Evolutionary conservation across 2,797 vertebrate genomes (phyloP).

Genomic region (Todus mexicanus): DNA sequence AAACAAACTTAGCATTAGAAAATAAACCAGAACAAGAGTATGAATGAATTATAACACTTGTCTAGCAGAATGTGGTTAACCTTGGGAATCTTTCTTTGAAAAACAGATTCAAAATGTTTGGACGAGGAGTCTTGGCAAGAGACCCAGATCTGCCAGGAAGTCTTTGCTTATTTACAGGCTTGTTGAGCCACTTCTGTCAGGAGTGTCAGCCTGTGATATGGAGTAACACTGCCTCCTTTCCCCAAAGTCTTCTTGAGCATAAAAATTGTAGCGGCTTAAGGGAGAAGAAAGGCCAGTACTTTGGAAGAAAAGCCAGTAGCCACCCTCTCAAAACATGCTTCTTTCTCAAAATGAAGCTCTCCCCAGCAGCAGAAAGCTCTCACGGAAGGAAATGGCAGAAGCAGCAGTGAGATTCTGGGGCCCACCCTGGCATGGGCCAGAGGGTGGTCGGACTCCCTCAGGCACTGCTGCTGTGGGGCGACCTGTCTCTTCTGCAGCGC

Average conservation of each 20-base stretch:
- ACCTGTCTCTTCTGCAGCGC: accelerated
- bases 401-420: background rate
- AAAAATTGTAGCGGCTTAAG: background rate
- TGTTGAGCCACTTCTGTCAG: background rate
- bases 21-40: background rate
- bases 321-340: background rate
- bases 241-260: background rate
- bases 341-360: background rate
- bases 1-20: background rate
- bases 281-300: background rate
- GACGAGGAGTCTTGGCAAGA: background rate
- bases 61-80: background rate
- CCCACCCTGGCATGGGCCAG: accelerated
- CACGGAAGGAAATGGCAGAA: background rate
- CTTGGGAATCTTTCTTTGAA: background rate
- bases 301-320: background rate
- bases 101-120: background rate
- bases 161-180: background rate
- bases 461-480: background rate
- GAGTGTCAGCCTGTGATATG: accelerated
- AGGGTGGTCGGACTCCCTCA: accelerated
- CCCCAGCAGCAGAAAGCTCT: accelerated
- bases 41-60: background rate
- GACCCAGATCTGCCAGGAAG: background rate
- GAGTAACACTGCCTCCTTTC: background rate